These are phyloP conservation scores for Meiosimyza decipiens DNA, from an alignment of 2,888 invertebrate genomes.

Conservation along the genomic window DNA sequence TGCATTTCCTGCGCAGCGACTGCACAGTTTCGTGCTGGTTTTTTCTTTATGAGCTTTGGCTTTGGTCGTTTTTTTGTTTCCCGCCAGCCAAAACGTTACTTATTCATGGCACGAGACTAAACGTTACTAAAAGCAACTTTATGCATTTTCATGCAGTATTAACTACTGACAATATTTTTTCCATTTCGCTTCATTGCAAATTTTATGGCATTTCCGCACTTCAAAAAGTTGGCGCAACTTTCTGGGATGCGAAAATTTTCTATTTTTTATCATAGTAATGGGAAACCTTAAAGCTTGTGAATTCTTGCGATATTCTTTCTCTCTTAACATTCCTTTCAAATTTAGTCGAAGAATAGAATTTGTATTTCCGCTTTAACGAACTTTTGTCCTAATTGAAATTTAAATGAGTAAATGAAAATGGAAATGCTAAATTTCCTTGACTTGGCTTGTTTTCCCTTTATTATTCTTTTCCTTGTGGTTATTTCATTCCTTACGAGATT, in stretches of 20 bases:
- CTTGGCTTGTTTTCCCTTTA: neutral
- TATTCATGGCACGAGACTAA: constrained; percentile 48
- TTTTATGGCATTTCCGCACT: neutral
- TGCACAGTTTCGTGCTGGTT: neutral
- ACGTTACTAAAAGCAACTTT: constrained; percentile 41
- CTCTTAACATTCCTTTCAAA: neutral
- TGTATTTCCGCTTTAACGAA: neutral
- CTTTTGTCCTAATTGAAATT: constrained; percentile 21
- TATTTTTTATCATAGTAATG: neutral
- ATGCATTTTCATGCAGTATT: constrained; percentile 48
- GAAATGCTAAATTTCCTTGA: neutral
- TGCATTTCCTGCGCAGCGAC: neutral
- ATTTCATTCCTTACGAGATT: constrained; percentile 45
- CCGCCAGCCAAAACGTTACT: constrained; percentile 35
- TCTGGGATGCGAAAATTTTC: neutral
- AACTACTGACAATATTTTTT: constrained; percentile 38
- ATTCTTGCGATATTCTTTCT: neutral
- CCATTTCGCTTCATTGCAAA: neutral
- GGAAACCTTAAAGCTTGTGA: neutral
- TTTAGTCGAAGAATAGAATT: neutral
- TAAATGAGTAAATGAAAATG: constrained; percentile 19
- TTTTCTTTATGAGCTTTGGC: neutral
- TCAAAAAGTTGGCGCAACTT: neutral
- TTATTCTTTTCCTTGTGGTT: constrained; percentile 42
- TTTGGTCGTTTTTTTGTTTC: neutral